Evolutionary conservation across 2,113 vertebrate species (phyloP), one percentile per base, ranked within the genome.

Genomic region (Galeopterus variegatus): DNA sequence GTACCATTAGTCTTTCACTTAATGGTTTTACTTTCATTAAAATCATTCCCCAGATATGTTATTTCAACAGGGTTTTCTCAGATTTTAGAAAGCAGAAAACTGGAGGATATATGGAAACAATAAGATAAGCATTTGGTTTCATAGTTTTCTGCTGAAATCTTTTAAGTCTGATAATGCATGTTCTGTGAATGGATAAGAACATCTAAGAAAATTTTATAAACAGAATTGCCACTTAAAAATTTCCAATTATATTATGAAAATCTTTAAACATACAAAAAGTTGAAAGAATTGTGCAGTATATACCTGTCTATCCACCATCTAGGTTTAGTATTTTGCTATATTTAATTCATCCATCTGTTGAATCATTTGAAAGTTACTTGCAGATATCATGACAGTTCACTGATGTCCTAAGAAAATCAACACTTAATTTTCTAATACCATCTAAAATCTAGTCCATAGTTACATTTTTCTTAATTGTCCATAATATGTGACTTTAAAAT

Each of bases 401-500:
- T 65, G 65, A 58, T 80, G 21, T 58, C 79, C 36, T 41, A 31
- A 73, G 65, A 86, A 96, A 81, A 73, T 58, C 28, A 77, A 54
- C 70, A 56, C 13, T 75, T 75, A 50, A 86, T 92, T 62, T 41
- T 26, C n/a, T 70, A 50, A 41, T 72, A 17, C 33, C 23, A 75
- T 95, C 50, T 88, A 36, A 82, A 94, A 36, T 83, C 15, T 60
- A 83, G 50, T 82, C n/a, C 85, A 12, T 33, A 70, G 54, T 85
- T 89, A 72, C 4, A 88, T 82, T 92, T 69, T 91, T 41, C 31
- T 91, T 31, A 86, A 0, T 67, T 91, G 72, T 72, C 36, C 56
- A 72, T 31, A 96, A 90, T 72, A 90, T 67, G 64, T 24, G 19
- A 81, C 19, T 73, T 73, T 81, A 87, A 91, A 75, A 67, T 75